Percentiles rank a stretch among this genome's conserved stretches.
These are phyloP conservation scores for Furcifer pardalis DNA, from an alignment of 2,797 vertebrate genomes.

Conservation along the genomic window DNA sequence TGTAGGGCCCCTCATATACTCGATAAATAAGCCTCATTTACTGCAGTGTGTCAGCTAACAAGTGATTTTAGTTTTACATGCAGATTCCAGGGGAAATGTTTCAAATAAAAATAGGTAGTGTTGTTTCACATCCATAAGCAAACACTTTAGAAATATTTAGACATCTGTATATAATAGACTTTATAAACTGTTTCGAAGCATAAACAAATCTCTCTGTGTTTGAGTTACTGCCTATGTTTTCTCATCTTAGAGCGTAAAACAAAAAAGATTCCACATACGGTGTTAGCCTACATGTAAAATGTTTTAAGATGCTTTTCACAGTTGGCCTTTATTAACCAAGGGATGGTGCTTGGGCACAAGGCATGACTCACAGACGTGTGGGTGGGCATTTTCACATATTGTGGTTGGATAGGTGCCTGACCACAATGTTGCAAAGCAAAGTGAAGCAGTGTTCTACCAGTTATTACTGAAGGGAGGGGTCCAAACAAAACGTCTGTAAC, in stretches of 20 bases:
- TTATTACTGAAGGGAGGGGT: too few relatives aligned
- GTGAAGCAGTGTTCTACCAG: too few relatives aligned
- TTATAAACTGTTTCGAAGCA: constrained; percentile 83
- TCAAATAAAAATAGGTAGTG: constrained; percentile 80
- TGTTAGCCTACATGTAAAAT: constrained; percentile 73
- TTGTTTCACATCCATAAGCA: constrained; percentile 81
- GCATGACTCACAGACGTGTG: background rate
- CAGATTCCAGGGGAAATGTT: constrained; percentile 76
- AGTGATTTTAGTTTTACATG: constrained; percentile 62
- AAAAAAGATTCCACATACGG: constrained; percentile 74
- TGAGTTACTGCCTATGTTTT: constrained; percentile 78
- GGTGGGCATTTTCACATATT: too few relatives aligned
- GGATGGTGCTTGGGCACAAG: background rate
- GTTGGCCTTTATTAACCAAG: background rate
- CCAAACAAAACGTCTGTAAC: too few relatives aligned
- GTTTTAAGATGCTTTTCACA: constrained; percentile 63
- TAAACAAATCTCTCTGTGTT: constrained; percentile 85
- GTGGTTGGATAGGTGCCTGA: too few relatives aligned
- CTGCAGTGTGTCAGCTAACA: constrained; percentile 61
- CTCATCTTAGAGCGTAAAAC: constrained; percentile 74
- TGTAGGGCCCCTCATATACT: constrained; percentile 57
- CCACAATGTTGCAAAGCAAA: too few relatives aligned
- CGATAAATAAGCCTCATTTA: constrained; percentile 66
- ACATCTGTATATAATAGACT: constrained; percentile 83
- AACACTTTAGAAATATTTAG: constrained; percentile 85